Percentiles rank a stretch among this genome's conserved stretches.
Conservation (phyloP, 2,797 vertebrate genomes). For the Bovichtus diacanthus region DNA sequence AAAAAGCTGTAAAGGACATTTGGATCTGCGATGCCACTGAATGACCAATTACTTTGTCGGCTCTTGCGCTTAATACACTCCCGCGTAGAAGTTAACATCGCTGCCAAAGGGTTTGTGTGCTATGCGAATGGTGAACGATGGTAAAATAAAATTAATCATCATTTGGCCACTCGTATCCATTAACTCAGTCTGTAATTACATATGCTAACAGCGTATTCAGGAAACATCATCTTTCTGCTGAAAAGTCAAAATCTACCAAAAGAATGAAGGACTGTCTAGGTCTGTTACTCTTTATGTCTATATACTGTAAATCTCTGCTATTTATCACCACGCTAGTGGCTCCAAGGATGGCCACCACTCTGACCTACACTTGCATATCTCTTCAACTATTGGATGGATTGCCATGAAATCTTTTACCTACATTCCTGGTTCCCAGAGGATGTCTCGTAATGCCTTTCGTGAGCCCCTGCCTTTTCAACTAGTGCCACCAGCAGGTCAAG, state of each 20-base stretch:
- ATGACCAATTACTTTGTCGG: neutral
- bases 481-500: neutral
- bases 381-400: neutral
- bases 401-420: too few species aligned
- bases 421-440: too few species aligned
- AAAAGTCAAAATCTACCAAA: neutral
- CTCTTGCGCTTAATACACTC: neutral
- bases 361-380: neutral
- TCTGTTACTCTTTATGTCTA: neutral
- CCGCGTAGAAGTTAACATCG: constrained; percentile 2
- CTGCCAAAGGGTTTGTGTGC: neutral
- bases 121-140: neutral
- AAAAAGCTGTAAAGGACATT: neutral
- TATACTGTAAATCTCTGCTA: neutral
- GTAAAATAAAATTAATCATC: too few species aligned
- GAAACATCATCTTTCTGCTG: neutral
- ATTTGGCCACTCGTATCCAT: neutral
- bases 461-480: neutral
- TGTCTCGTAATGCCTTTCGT: too few species aligned
- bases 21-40: neutral
- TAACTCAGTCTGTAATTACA: constrained; percentile 5
- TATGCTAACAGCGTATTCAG: neutral
- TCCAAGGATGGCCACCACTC: neutral
- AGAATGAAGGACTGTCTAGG: neutral
- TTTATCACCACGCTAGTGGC: neutral